Evolutionary conservation across 2,797 vertebrate species (phyloP), one percentile per base, ranked within the genome.

Genomic region (Artibeus jamaicensis): DNA sequence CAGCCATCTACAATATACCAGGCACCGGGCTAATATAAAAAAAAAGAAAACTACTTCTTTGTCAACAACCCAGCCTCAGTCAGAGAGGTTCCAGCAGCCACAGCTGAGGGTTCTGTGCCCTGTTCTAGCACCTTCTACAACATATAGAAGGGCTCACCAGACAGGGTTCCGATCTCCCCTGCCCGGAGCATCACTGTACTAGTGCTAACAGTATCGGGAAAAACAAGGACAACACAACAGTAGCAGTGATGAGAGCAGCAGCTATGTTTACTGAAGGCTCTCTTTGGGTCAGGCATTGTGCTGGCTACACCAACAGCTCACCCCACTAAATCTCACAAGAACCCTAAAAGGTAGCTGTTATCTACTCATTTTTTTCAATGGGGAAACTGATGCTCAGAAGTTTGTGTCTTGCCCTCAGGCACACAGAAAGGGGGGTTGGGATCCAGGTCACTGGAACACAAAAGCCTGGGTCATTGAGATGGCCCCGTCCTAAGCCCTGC

Each of bases 191-290:
- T 19, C 55, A 24, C 62, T 15, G 0, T 0, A n/a, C 18, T 3
- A 24, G 50, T 10, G 48, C 18, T 46, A 6, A 68, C 7, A 24
- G 0, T 6, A 48, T 11, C 5, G 1, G 22, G 50, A 18, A 50
- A 46, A 9, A 0, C 16, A 32, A 32, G 1, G 32, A 14, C 0
- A 21, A 1, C 4, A 3, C 5, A 15, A 22, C 9, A 16, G 19
- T 19, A 12, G 48, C 24, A 29, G 53, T 2, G 10, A 39, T 2
- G 22, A 87, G 0, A 26, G 48, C 5, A 79, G 14, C 26, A 32
- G 16, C 32, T 32, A 0, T 29, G 79, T 14, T 46, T 4, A 37
- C 34, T 24, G 9, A 48, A 21, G 37, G 34, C 2, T 93, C 8
- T 1, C 50, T 8, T 0, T 0, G 19, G 19, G 37, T 67, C 65